A percentile compares a stretch with the other conserved stretches of the same genome.
Conservation (phyloP, 2,888 invertebrate species). For the Abrostola triplasia region DNA sequence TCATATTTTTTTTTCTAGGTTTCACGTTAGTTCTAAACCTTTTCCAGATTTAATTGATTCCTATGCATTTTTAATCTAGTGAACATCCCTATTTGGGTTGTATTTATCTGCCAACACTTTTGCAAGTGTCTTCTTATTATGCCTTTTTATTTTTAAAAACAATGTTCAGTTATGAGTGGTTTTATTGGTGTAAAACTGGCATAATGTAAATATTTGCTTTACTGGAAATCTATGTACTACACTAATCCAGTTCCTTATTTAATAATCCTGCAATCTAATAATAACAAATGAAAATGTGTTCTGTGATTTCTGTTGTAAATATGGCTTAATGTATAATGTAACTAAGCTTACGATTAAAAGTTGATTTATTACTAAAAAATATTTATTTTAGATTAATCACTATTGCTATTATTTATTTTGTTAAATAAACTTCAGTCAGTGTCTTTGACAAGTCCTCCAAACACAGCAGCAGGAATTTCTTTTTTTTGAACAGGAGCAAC, state of each 20-base stretch:
- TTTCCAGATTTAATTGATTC: no score
- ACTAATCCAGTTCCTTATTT: constrained; percentile 32
- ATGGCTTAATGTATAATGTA: constrained; percentile 72
- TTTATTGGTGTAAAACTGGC: constrained; percentile 32
- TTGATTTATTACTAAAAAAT: constrained; percentile 67
- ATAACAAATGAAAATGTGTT: constrained; percentile 63
- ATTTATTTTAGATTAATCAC: constrained; percentile 41
- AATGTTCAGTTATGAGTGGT: constrained; percentile 34
- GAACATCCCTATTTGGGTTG: background rate
- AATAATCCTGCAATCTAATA: constrained; percentile 45
- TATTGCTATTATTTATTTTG: constrained; percentile 20
- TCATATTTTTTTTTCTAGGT: no score
- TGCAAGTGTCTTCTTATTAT: constrained; percentile 29
- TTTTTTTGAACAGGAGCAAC: constrained; percentile 94
- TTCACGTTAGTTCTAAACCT: no score
- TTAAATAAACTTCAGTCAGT: constrained; percentile 52
- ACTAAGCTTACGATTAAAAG: constrained; percentile 73
- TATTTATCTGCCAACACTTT: constrained; percentile 10
- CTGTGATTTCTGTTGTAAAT: constrained; percentile 83
- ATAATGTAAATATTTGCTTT: constrained; percentile 22
- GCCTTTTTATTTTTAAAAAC: constrained; percentile 27
- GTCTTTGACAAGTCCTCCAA: constrained; percentile 91
- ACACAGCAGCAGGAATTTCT: constrained; percentile 96
- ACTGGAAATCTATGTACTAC: constrained; percentile 11
- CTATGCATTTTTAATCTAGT: no score